Conservation (phyloP, 1,140 invertebrate species). For the Patella vulgata region DNA sequence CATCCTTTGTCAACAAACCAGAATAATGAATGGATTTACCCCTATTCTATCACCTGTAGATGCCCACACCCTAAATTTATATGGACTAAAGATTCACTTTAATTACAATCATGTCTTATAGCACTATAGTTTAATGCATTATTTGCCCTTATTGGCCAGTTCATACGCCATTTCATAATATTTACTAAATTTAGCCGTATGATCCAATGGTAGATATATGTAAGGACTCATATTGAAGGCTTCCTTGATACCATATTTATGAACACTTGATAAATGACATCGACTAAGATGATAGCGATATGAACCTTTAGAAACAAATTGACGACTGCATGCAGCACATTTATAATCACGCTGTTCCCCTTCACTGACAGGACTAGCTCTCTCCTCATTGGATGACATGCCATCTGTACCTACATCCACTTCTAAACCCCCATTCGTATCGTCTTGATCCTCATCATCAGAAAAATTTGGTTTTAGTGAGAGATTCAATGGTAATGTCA, state of each 20-base stretch:
- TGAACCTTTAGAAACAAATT: slow-evolving; percentile 95
- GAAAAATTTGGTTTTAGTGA: slow-evolving; percentile 39
- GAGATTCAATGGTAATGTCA: slow-evolving; percentile 47
- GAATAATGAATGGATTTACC: no score
- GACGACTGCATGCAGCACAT: slow-evolving; percentile 95
- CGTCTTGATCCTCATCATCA: slow-evolving; percentile 31
- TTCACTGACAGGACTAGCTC: slow-evolving; percentile 30
- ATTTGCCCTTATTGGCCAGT: slow-evolving; percentile 55
- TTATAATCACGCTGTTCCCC: slow-evolving; percentile 70
- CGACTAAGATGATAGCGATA: slow-evolving; percentile 96
- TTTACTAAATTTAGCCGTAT: slow-evolving; percentile 62
- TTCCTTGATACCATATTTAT: slow-evolving; percentile 79
- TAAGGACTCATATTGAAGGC: slow-evolving; percentile 74
- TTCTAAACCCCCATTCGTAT: slow-evolving; percentile 28
- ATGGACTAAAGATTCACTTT: no score
- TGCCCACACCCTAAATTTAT: no score
- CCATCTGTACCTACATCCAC: neutral
- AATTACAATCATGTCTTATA: no score
- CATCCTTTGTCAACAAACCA: no score
- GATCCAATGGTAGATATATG: slow-evolving; percentile 60
- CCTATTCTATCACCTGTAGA: no score
- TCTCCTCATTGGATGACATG: slow-evolving; percentile 30
- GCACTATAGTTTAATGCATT: slow-evolving; percentile 4
- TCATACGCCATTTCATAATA: slow-evolving; percentile 64
- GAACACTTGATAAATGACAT: slow-evolving; percentile 81